Evolutionary conservation across 2,888 invertebrate species (phyloP).

Genomic region (Drosophila tripunctata): DNA sequence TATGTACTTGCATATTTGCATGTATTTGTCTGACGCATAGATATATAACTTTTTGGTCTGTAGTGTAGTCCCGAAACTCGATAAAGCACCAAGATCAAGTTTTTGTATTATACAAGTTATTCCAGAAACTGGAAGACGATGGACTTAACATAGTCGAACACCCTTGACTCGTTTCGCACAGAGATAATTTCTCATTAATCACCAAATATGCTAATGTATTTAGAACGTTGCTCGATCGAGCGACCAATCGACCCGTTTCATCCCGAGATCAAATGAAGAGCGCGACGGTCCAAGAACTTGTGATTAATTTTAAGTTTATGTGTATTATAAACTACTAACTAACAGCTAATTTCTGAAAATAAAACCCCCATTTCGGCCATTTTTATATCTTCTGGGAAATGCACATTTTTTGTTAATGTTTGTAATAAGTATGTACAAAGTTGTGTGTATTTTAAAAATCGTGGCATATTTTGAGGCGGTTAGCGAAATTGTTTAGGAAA

Average conservation of each 20-base stretch:
- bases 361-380: too few species aligned
- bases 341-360: too few species aligned
- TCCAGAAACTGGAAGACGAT: slow-evolving; percentile 24
- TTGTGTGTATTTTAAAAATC: background rate
- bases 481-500: slow-evolving; percentile 8
- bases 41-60: background rate
- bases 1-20: too few species aligned
- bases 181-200: slow-evolving; percentile 42
- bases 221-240: slow-evolving; percentile 39
- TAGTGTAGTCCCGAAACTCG: background rate
- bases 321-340: slow-evolving; percentile 2
- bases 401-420: too few species aligned
- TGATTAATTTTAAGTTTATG: slow-evolving; percentile 9
- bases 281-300: background rate
- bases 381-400: too few species aligned
- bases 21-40: background rate
- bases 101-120: slow-evolving; percentile 41
- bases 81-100: slow-evolving; percentile 7
- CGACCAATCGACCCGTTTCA: slow-evolving; percentile 14
- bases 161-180: slow-evolving; percentile 20
- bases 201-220: slow-evolving; percentile 44
- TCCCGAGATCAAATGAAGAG: slow-evolving; percentile 20
- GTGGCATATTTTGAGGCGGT: slow-evolving; percentile 50
- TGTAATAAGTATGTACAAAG: too few species aligned
- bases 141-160: slow-evolving; percentile 17